A percentile compares a stretch with the other conserved stretches of the same genome.
phyloP scores from a whole-genome alignment of 1,140 invertebrate species.

The Diorhabda carinulata region DNA sequence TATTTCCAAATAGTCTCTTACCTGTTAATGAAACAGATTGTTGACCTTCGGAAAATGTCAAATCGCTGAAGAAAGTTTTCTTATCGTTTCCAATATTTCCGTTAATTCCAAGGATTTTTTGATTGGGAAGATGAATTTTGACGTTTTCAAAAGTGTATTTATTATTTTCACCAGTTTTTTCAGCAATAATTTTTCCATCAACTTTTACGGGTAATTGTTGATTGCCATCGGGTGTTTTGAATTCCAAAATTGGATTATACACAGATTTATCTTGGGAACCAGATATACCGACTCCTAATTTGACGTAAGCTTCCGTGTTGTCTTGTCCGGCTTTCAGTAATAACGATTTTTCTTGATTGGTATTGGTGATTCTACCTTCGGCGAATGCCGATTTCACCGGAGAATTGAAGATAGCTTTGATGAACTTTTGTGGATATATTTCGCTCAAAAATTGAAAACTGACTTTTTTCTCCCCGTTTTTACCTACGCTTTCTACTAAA shows the following conservation, averaged over 20 bases:
- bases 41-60: slow-evolving; percentile 53
- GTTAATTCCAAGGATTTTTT: slow-evolving; percentile 48
- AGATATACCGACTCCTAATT: slow-evolving; percentile 58
- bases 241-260: slow-evolving; percentile 67
- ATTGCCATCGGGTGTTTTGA: slow-evolving; percentile 56
- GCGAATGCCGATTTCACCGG: slow-evolving; percentile 55
- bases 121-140: slow-evolving; percentile 44
- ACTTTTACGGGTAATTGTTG: slow-evolving; percentile 52
- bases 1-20: slow-evolving; percentile 22
- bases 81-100: slow-evolving; percentile 51
- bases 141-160: slow-evolving; percentile 49
- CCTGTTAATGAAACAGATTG: slow-evolving; percentile 50
- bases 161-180: slow-evolving; percentile 53
- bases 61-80: slow-evolving; percentile 48
- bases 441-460: slow-evolving; percentile 52
- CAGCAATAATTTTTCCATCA: slow-evolving; percentile 55
- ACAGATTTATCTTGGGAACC: slow-evolving; percentile 52
- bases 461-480: slow-evolving; percentile 59
- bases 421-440: slow-evolving; percentile 50
- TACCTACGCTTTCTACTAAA: slow-evolving; percentile 66
- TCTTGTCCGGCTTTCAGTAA: slow-evolving; percentile 56
- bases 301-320: slow-evolving; percentile 56
- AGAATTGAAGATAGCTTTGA: slow-evolving; percentile 53
- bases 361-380: slow-evolving; percentile 54
- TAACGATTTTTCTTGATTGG: slow-evolving; percentile 54